Conservation (phyloP, 1,140 invertebrate genomes). For the Dolichoris vasculosae region DNA sequence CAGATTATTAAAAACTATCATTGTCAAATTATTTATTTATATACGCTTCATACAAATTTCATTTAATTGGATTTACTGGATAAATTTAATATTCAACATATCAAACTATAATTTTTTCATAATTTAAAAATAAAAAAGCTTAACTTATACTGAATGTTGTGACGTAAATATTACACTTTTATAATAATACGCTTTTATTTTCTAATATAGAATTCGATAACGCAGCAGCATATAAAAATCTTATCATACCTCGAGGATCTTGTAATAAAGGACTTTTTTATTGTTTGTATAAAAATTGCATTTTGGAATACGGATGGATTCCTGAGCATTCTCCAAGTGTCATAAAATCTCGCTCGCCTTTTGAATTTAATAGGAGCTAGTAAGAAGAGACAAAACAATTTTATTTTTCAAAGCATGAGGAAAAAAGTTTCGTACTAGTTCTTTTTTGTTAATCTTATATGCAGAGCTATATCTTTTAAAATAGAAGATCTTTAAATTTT, state of each 20-base stretch:
- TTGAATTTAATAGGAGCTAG: slow-evolving; percentile 42
- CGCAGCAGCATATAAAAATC: slow-evolving; percentile 47
- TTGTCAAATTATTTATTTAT: background rate
- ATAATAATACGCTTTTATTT: slow-evolving; percentile 45
- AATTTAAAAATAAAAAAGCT: background rate
- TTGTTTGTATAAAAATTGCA: slow-evolving; percentile 44
- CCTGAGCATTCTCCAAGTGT: slow-evolving; percentile 47
- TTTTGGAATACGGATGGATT: slow-evolving; percentile 52
- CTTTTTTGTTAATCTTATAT: background rate
- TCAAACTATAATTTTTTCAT: too few relatives aligned
- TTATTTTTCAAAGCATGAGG: slow-evolving; percentile 15
- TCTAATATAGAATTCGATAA: slow-evolving; percentile 50
- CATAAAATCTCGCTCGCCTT: slow-evolving; percentile 48
- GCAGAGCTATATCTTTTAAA: background rate
- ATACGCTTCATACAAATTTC: background rate
- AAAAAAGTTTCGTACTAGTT: background rate
- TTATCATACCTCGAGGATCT: slow-evolving; percentile 31
- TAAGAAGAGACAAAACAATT: slow-evolving; percentile 43
- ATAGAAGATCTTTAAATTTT: background rate
- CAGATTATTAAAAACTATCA: background rate
- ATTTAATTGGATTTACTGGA: background rate
- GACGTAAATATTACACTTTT: slow-evolving; percentile 46
- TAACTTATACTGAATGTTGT: slow-evolving; percentile 53
- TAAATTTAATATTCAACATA: background rate
- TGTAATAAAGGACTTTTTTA: slow-evolving; percentile 50